Conservation (phyloP, 1,140 invertebrate genomes). For the Homarus americanus region DNA sequence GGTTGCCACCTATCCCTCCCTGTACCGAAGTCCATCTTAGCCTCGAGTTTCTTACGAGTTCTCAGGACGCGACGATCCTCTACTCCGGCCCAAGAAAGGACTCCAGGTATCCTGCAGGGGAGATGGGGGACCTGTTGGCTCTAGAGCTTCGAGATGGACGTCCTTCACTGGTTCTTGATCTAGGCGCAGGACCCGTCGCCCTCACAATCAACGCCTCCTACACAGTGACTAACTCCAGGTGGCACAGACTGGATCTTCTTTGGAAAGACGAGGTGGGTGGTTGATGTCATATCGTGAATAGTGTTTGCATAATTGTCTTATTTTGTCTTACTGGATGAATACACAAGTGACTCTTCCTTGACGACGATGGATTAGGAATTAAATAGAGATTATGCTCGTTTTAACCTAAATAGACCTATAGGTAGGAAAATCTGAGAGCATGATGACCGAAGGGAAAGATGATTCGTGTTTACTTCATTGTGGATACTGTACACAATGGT, state of each 20-base stretch:
- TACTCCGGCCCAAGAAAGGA: not conserved
- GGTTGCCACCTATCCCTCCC: slow-evolving; percentile 16
- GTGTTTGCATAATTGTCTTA: no score
- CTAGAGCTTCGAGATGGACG: slow-evolving; percentile 44
- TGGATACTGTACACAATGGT: no score
- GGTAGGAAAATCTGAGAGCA: no score
- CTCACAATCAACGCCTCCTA: slow-evolving; percentile 52
- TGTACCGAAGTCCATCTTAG: slow-evolving; percentile 16
- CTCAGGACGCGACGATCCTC: not conserved
- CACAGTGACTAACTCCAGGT: slow-evolving; percentile 19
- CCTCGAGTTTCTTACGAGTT: slow-evolving; percentile 5
- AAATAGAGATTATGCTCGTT: no score
- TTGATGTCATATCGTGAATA: no score
- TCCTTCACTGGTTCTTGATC: slow-evolving; percentile 44
- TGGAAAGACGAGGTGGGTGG: slow-evolving; percentile 60
- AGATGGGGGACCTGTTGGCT: slow-evolving; percentile 28
- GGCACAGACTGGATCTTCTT: slow-evolving; percentile 57
- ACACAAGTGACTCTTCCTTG: no score
- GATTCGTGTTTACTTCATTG: no score
- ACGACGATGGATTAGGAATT: no score
- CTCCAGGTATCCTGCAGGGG: not conserved
- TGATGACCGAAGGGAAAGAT: no score
- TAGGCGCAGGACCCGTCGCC: slow-evolving; percentile 28
- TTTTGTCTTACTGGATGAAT: no score
- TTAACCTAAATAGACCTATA: no score